Evolutionary conservation across 1,140 invertebrate genomes (phyloP).

Genomic region (Drosophila truncata): DNA sequence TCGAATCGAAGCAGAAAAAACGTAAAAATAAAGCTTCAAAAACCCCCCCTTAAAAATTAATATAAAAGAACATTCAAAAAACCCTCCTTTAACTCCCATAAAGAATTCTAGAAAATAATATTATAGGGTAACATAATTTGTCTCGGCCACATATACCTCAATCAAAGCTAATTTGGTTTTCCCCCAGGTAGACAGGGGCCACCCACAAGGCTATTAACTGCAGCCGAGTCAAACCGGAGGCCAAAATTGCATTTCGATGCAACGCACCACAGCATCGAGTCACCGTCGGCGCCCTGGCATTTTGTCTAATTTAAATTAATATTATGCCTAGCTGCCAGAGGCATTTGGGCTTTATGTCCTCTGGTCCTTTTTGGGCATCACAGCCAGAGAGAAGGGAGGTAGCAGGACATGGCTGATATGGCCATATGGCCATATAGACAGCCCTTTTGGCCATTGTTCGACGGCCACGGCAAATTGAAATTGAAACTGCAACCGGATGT

Average conservation of each 20-base stretch:
- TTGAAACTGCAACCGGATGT: constrained; percentile 83
- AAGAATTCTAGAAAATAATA: background rate
- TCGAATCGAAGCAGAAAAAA: too few species aligned
- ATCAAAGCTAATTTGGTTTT: constrained; percentile 17
- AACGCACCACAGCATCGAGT: constrained; percentile 7
- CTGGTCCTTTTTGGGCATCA: constrained; percentile 18
- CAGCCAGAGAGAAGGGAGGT: background rate
- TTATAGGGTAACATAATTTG: constrained; percentile 17
- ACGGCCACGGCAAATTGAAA: constrained; percentile 72
- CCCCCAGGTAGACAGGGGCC: constrained; percentile 12
- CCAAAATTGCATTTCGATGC: constrained; percentile 47
- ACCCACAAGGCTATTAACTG: constrained; percentile 26
- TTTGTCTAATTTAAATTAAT: constrained; percentile 82
- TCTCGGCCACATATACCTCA: constrained; percentile 5
- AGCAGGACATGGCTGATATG: background rate
- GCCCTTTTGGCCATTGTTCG: constrained; percentile 41
- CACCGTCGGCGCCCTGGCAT: constrained; percentile 21
- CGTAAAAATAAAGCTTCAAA: too few species aligned
- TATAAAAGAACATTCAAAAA: background rate
- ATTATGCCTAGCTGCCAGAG: constrained; percentile 70
- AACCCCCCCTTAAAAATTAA: background rate
- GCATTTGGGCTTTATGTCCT: constrained; percentile 53
- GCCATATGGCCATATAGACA: constrained; percentile 12
- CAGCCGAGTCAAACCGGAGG: constrained; percentile 6
- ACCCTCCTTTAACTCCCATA: too few species aligned